phyloP scores from a whole-genome alignment of 1,140 invertebrate genomes.

The Caenorhabditis elegans region DNA sequence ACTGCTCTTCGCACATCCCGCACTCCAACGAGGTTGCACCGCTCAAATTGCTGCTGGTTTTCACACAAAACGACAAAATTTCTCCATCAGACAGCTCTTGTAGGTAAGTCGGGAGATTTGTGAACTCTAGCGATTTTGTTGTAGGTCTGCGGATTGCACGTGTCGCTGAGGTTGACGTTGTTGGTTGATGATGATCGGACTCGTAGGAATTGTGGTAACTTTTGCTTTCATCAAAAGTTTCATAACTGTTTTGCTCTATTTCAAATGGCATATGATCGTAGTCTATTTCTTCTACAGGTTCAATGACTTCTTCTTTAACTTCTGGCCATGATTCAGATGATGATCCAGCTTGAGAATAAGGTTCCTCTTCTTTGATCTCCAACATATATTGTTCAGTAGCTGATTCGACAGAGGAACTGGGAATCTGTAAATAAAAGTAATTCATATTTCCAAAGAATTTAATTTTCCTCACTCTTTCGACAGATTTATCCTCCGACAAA shows the following conservation, averaged over 20 bases:
- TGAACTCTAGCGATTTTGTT: not conserved
- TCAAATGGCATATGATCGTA: not conserved
- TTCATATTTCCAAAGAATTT: no score
- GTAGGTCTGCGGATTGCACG: not conserved
- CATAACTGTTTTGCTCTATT: not conserved
- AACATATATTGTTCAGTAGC: not conserved
- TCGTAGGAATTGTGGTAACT: not conserved
- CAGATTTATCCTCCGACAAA: not conserved
- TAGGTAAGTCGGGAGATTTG: not conserved
- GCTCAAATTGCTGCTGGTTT: not conserved
- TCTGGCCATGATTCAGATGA: not conserved
- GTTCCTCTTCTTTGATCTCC: not conserved
- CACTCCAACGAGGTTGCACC: not conserved
- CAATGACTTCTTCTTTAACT: not conserved
- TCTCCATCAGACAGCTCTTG: not conserved
- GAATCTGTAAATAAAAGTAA: no score
- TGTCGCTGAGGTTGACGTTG: not conserved
- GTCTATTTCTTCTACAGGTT: not conserved
- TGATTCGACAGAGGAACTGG: no score
- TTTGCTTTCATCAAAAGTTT: not conserved
- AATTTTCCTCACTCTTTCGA: not conserved
- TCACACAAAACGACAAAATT: slow-evolving; percentile 8
- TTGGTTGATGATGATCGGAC: not conserved
- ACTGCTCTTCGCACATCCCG: not conserved
- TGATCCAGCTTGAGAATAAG: not conserved